Evolutionary conservation across 2,113 vertebrate genomes (phyloP), one percentile per base, ranked within the genome.

Genomic region (Enhydra lutris): DNA sequence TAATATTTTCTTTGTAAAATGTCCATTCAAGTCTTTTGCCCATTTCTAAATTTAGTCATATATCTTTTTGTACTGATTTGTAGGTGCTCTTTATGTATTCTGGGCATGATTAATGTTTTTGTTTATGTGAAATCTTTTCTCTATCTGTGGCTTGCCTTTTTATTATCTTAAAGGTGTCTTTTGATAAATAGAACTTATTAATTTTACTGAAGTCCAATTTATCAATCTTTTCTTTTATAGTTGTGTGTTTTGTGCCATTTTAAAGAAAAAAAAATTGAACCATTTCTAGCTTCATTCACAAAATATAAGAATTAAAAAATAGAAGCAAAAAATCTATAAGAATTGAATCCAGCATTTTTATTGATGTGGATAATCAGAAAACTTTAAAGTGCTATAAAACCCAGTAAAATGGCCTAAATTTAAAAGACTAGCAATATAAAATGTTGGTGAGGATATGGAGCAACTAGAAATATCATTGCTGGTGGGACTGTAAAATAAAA

Each of bases 41-140:
- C 61, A 50, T 52, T 96, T 97, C 34, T 92, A 90, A 94, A 96
- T 73, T 92, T 42, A 76, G n/a, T 89, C 45, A n/a, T 42, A 83
- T 90, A 26, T 69, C 31, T 63, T 92, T 94, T 80, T 42, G 14
- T 79, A 57, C 80, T 95, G 92, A 86, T 89, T 80, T 93, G 17
- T 57, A 39, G 21, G 31, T 50, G 9, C 31, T 92, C 73, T 94
- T 89, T 90, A 73, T 76, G 69, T 94, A 84, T 80, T 96, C 50
- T 94, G 14, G 15, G 67, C 79, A 91, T 63, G 36, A 88, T 14
- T 47, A 6, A 47, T 90, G 59, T 90, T 73, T 86, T 92, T 67
- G 14, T 57, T 50, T 73, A 63, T n/a, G 42, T 76, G 88, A 26
- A 87, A 20, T 39, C 47, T 74, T 76, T 87, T 85, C 15, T 97